Evolutionary conservation across 2,113 vertebrate genomes (phyloP).

Genomic region (Sander lucioperca): DNA sequence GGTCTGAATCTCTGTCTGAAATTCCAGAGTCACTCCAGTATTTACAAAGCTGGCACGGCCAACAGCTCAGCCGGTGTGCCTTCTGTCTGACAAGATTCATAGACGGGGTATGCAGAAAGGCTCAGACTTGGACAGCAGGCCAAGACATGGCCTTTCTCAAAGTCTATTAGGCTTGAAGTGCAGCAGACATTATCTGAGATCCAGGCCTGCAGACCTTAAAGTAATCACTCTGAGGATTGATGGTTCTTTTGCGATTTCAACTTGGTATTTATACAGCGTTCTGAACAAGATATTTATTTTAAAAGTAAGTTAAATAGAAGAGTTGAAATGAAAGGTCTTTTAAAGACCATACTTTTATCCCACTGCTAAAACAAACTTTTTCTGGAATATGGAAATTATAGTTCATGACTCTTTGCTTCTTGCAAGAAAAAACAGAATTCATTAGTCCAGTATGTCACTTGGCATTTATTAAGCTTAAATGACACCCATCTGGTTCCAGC

Average conservation of each 20-base stretch:
- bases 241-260: not conserved
- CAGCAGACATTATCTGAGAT: constrained; percentile 28
- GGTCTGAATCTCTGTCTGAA: constrained; percentile 69
- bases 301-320: not conserved
- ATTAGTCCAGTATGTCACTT: not conserved
- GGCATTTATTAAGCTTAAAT: not conserved
- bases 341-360: constrained; percentile 19
- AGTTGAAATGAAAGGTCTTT: constrained; percentile 7
- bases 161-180: constrained; percentile 19
- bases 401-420: constrained; percentile 10
- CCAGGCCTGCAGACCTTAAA: constrained; percentile 4
- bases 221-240: constrained; percentile 18
- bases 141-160: constrained; percentile 41
- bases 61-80: constrained; percentile 18
- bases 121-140: constrained; percentile 31
- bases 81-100: constrained; percentile 63
- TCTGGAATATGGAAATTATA: constrained; percentile 34
- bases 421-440: not conserved
- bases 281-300: constrained; percentile 25
- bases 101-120: constrained; percentile 20
- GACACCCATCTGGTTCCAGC: not conserved
- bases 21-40: constrained; percentile 65
- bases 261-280: constrained; percentile 11
- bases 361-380: constrained; percentile 22
- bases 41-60: constrained; percentile 54